Conservation (phyloP, 2,888 invertebrate genomes). For the Torymus aiolomorphi region DNA sequence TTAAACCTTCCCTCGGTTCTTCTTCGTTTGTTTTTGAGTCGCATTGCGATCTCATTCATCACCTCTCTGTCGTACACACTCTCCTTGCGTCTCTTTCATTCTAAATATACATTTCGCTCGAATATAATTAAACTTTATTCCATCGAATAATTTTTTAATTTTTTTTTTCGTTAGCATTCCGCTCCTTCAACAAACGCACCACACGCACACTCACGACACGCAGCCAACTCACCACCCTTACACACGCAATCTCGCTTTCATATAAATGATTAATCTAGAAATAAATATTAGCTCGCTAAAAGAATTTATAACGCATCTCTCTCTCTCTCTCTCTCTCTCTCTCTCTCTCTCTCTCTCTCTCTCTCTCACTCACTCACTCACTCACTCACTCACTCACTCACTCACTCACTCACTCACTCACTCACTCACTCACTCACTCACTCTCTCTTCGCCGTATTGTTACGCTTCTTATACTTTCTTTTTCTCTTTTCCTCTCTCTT, state of each 20-base stretch:
- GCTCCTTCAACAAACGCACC: neutral
- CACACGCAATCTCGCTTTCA: slow-evolving; percentile 64
- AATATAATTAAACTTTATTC: slow-evolving; percentile 30
- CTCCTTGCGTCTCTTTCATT: neutral
- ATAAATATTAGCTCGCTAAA: slow-evolving; percentile 70
- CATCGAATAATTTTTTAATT: neutral
- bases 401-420: too few species aligned
- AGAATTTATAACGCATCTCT: slow-evolving; percentile 29
- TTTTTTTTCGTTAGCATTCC: slow-evolving; percentile 8
- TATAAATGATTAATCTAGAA: slow-evolving; percentile 73
- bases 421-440: too few species aligned
- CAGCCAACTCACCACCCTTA: slow-evolving; percentile 24
- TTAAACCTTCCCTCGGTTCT: too few species aligned
- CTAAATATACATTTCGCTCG: slow-evolving; percentile 29
- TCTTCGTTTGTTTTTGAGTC: slow-evolving; percentile 11
- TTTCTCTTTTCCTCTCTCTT: slow-evolving; percentile 26
- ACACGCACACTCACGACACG: slow-evolving; percentile 5
- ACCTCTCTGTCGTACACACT: neutral
- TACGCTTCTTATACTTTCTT: slow-evolving; percentile 56
- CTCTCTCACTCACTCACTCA: too few species aligned
- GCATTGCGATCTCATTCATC: slow-evolving; percentile 25
- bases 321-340: slow-evolving; percentile 41
- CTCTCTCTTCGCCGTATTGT: slow-evolving; percentile 55
- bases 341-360: slow-evolving; percentile 23
- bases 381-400: too few species aligned